Percentiles rank a stretch among this genome's conserved stretches.
These are phyloP conservation scores for Melanotaenia trifasciata DNA, from an alignment of 2,797 vertebrate species.

Conservation along the genomic window DNA sequence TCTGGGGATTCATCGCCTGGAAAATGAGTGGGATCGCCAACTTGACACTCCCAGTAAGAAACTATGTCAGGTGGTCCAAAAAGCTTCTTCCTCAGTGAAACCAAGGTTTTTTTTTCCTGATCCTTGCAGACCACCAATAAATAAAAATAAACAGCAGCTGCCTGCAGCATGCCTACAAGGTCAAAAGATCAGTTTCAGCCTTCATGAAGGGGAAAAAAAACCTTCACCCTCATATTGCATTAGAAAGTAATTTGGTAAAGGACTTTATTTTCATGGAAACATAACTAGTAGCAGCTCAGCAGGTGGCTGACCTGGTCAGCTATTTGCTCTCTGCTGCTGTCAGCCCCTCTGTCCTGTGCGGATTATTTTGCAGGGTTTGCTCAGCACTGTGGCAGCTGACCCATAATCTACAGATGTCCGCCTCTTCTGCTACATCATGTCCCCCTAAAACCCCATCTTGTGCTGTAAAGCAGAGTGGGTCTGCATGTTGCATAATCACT, in stretches of 20 bases:
- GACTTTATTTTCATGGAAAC: conserved; percentile 35
- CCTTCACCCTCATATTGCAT: conserved; percentile 19
- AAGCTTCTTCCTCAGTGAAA: conserved; percentile 9
- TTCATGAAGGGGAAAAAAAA: conserved; percentile 20
- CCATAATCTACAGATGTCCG: conserved; percentile 10
- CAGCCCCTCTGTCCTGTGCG: conserved; percentile 19
- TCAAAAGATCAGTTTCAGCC: conserved; percentile 46
- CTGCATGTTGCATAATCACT: conserved; percentile 35
- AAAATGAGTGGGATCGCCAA: neutral
- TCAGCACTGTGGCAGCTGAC: conserved; percentile 44
- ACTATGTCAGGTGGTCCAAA: neutral
- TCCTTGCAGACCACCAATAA: conserved; percentile 51
- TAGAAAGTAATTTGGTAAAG: conserved; percentile 9
- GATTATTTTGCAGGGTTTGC: conserved; percentile 27
- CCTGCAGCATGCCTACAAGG: conserved; percentile 34
- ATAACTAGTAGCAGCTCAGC: conserved; percentile 26
- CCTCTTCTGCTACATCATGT: conserved; percentile 6
- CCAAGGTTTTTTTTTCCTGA: conserved; percentile 13
- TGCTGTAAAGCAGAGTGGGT: conserved; percentile 16
- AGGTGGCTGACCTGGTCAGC: conserved; percentile 41
- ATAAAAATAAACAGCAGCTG: conserved; percentile 79
- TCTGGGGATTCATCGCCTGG: neutral
- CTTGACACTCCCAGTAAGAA: neutral
- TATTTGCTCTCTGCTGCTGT: conserved; percentile 35
- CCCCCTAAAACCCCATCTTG: conserved; percentile 5